Percentiles rank a stretch among this genome's conserved stretches.
Conservation (phyloP, 2,888 invertebrate genomes). For the Linyphia triangularis region DNA sequence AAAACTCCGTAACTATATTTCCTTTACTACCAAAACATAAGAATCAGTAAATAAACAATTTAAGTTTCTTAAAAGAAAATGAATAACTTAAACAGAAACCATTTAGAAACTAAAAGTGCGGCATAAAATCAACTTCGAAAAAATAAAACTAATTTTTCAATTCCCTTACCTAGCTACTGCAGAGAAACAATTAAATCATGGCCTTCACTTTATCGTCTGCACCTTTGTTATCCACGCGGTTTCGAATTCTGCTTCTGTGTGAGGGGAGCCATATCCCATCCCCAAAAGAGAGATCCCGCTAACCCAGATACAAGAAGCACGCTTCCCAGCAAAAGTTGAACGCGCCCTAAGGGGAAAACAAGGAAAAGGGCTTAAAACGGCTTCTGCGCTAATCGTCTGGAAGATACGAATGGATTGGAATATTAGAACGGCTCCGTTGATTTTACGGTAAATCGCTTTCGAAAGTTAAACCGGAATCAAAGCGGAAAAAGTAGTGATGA, state of each 20-base stretch:
- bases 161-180: slow-evolving; percentile 2
- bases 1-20: too few species aligned
- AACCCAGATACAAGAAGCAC: slow-evolving; percentile 52
- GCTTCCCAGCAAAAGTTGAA: slow-evolving; percentile 48
- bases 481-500: neutral
- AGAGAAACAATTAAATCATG: neutral
- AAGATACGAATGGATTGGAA: slow-evolving; percentile 33
- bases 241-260: slow-evolving; percentile 11
- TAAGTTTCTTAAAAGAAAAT: too few species aligned
- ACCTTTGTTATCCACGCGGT: slow-evolving; percentile 18
- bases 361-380: slow-evolving; percentile 27
- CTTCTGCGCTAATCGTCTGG: slow-evolving; percentile 14
- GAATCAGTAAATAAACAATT: too few species aligned
- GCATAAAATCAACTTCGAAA: neutral
- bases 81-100: too few species aligned
- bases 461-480: slow-evolving; percentile 7
- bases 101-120: neutral
- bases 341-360: slow-evolving; percentile 41
- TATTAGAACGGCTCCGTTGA: neutral
- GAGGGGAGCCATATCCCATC: slow-evolving; percentile 26
- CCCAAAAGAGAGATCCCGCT: slow-evolving; percentile 48
- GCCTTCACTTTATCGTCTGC: neutral
- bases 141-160: neutral
- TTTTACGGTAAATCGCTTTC: neutral
- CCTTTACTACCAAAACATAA: too few species aligned